Percentiles rank a stretch among this genome's conserved stretches.
Conservation (phyloP, 2,888 invertebrate genomes). For the Agonum fuliginosum region DNA sequence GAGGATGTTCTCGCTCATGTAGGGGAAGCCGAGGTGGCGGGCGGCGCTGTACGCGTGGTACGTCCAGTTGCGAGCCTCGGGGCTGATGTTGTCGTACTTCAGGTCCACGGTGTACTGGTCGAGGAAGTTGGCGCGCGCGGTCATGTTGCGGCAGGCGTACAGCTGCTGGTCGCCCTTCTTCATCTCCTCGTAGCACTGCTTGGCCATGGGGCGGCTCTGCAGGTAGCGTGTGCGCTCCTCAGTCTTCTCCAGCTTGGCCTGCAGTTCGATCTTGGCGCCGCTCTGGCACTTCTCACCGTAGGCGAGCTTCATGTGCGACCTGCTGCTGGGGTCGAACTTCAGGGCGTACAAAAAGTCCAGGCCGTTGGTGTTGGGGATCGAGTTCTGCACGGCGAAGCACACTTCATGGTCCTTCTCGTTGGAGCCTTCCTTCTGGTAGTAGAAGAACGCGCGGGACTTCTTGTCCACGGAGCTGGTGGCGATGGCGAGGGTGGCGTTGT, state of each 20-base stretch:
- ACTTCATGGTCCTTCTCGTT: conserved; percentile 70
- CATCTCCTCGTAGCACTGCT: conserved; percentile 75
- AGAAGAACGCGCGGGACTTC: conserved; percentile 75
- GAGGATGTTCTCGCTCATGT: conserved; percentile 73
- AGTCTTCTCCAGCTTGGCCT: conserved; percentile 74
- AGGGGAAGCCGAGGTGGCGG: conserved; percentile 73
- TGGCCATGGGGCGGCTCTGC: conserved; percentile 71
- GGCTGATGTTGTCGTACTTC: conserved; percentile 74
- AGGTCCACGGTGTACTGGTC: conserved; percentile 74
- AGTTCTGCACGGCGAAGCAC: conserved; percentile 72
- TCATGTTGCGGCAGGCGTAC: conserved; percentile 76
- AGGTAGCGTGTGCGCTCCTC: conserved; percentile 73
- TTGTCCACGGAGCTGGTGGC: conserved; percentile 77
- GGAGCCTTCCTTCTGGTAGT: conserved; percentile 71
- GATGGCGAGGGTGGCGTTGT: conserved; percentile 75
- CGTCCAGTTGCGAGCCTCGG: conserved; percentile 72
- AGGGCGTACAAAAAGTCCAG: conserved; percentile 76
- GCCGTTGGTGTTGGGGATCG: conserved; percentile 74
- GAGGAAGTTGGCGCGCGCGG: conserved; percentile 74
- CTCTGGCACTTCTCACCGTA: conserved; percentile 73
- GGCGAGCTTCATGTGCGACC: conserved; percentile 73
- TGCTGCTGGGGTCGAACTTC: conserved; percentile 74
- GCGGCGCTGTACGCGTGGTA: conserved; percentile 73
- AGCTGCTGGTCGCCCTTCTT: conserved; percentile 76
- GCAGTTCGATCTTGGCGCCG: conserved; percentile 62